Evolutionary conservation across 2,797 vertebrate species (phyloP).

Genomic region (Sitta carolinensis): DNA sequence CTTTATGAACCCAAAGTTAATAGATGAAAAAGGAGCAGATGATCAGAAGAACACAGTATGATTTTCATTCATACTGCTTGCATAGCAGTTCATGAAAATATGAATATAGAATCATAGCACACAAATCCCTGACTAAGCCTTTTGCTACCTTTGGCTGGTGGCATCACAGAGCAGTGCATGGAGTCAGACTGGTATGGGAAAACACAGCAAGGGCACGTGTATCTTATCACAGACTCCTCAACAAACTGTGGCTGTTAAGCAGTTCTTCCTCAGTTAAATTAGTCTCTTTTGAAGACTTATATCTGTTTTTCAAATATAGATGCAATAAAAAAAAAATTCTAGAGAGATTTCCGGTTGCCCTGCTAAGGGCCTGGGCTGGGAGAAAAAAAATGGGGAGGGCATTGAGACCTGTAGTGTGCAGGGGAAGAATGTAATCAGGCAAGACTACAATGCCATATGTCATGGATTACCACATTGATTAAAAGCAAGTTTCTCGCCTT

Average conservation of each 20-base stretch:
- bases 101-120: not conserved
- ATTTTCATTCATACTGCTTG: not conserved
- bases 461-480: conserved; percentile 85
- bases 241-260: conserved; percentile 78
- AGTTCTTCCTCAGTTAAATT: conserved; percentile 81
- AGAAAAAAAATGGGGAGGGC: not conserved
- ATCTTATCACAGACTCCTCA: conserved; percentile 73
- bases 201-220: conserved; percentile 12
- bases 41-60: not conserved
- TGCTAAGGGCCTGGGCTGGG: not conserved
- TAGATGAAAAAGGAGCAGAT: not conserved
- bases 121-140: not conserved
- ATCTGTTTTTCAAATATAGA: conserved; percentile 53
- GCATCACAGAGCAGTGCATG: not conserved
- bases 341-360: conserved; percentile 44
- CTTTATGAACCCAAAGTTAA: conserved; percentile 11
- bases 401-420: conserved; percentile 20
- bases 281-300: conserved; percentile 76
- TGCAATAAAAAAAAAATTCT: not conserved
- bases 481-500: conserved; percentile 80
- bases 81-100: not conserved
- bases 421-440: conserved; percentile 71
- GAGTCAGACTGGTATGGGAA: not conserved
- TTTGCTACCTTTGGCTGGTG: not conserved
- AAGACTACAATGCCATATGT: conserved; percentile 75